A percentile compares a stretch with the other conserved stretches of the same genome.
Conservation (phyloP, 2,113 vertebrate species). For the Hymenochirus boettgeri region DNA sequence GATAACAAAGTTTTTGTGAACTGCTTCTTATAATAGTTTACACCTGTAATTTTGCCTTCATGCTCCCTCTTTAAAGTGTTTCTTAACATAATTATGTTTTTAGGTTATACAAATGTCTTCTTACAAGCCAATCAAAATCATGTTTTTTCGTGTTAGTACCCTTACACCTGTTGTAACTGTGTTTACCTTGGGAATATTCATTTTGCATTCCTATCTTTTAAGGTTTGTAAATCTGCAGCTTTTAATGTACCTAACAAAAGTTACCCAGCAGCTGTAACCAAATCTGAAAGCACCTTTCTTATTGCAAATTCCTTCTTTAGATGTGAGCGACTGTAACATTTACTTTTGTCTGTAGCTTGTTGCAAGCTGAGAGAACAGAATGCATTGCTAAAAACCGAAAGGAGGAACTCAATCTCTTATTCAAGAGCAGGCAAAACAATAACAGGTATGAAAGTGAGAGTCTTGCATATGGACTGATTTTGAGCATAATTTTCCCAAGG, state of each 20-base stretch:
- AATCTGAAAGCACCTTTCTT: neutral
- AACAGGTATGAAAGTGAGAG: conserved; percentile 70
- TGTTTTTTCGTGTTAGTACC: too few relatives aligned
- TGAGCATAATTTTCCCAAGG: too few relatives aligned
- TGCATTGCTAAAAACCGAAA: conserved; percentile 86
- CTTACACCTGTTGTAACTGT: too few relatives aligned
- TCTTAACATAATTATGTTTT: too few relatives aligned
- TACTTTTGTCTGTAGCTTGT: conserved; percentile 70
- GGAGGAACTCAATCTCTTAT: conserved; percentile 82
- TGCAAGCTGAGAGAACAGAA: conserved; percentile 90
- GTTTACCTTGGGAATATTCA: neutral
- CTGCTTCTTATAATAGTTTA: too few relatives aligned
- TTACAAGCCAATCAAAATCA: too few relatives aligned
- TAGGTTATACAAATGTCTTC: too few relatives aligned
- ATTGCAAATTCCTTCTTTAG: neutral
- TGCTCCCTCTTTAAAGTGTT: too few relatives aligned
- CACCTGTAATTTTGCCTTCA: too few relatives aligned
- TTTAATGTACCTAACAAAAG: neutral
- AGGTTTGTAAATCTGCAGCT: neutral
- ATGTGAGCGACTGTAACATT: neutral
- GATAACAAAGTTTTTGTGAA: too few relatives aligned
- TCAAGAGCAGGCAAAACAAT: conserved; percentile 88
- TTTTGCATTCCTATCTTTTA: neutral
- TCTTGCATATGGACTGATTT: too few relatives aligned
- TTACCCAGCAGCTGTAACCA: neutral